These are phyloP conservation scores for Pheosia gnoma DNA, from an alignment of 2,888 invertebrate genomes.

Conservation along the genomic window DNA sequence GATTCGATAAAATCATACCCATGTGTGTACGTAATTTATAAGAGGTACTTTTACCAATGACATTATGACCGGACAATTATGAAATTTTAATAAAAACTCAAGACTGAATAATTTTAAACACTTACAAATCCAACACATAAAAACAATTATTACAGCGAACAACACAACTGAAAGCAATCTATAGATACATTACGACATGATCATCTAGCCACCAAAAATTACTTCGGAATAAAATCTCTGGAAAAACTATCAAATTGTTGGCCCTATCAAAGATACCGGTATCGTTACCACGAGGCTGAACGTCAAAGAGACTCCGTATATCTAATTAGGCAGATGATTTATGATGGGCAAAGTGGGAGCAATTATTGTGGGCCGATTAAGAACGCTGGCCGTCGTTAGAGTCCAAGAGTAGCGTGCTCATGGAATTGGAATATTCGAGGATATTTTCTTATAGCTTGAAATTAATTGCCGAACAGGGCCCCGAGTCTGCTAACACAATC, in stretches of 20 bases:
- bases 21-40: no score
- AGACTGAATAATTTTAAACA: no score
- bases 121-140: no score
- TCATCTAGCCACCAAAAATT: conserved; percentile 20
- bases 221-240: conserved; percentile 20
- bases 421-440: conserved; percentile 6
- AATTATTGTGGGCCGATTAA: conserved; percentile 58
- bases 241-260: conserved; percentile 38
- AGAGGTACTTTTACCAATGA: no score
- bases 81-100: no score
- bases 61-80: no score
- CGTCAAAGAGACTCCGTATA: conserved; percentile 50
- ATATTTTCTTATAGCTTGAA: not conserved
- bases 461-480: no score
- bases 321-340: conserved; percentile 67
- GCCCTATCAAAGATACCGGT: conserved; percentile 35
- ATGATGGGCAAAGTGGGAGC: conserved; percentile 58
- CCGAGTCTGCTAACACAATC: no score
- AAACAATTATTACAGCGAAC: not conserved
- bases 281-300: conserved; percentile 41
- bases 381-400: conserved; percentile 47
- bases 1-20: not conserved
- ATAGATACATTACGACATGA: conserved; percentile 18
- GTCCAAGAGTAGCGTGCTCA: conserved; percentile 19
- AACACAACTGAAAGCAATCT: conserved; percentile 16